Base-by-base conservation (phyloP, 2,113 vertebrate species). In the Toxotes jaculatrix region DNA sequence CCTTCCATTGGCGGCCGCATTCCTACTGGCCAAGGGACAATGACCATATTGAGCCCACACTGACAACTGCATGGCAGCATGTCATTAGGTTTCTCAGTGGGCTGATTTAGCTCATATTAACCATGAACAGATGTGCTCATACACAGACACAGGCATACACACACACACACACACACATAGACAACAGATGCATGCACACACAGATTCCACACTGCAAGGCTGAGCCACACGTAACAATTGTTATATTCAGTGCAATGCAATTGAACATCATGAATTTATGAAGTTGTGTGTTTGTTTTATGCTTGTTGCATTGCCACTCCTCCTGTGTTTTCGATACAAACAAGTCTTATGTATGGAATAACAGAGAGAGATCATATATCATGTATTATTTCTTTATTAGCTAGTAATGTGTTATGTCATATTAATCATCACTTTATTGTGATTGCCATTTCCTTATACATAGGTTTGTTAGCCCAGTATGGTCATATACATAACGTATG, bases 21-120 rank as follows among this genome's bases (percentile, higher is more conserved):
- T 93, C 92, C 88, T 87, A 61, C 84, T 77, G 76, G 69, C 86
- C 53, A 17, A 74, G 70, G 64, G 74, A 95, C 94, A 95, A 94
- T 90, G 91, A 64, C 61, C 89, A 87, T 87, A 94, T 92, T 94
- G 89, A 95, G 89, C 91, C 91, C 90, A 91, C 92, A 71, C 86
- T 79, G 88, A 91, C 85, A 73, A 88, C 89, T 83, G 84, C 89
- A 90, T 80, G 85, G 84, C 89, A 91, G 87, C 90, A 89, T 90
- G 90, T 88, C 90, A 93, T 93, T 90, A 89, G 79, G 74, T 76
- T 75, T 82, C 83, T 94, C 85, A 95, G 88, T 93, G 87, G 88
- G 79, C 80, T 87, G 89, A 93, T 93, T 94, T 90, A 93, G 83
- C 63, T 82, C 84, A 49, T 88, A 92, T 88, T 91, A 90, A 84